Conservation (phyloP, 1,140 invertebrate species). For the Euschistus heros region DNA sequence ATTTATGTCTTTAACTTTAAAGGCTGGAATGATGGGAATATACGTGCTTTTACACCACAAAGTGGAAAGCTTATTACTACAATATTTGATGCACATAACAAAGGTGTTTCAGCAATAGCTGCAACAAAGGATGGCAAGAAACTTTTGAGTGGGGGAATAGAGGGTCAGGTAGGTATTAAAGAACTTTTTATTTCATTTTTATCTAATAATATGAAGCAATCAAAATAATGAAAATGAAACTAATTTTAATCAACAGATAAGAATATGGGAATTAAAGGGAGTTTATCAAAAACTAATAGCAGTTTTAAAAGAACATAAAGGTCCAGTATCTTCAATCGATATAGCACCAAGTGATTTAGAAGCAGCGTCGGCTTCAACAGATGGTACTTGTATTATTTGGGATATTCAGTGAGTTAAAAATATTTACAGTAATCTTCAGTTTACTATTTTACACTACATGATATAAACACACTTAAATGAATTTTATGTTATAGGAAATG, state of each 20-base stretch:
- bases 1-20: conserved; percentile 25
- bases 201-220: neutral
- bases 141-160: conserved; percentile 75
- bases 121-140: conserved; percentile 57
- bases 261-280: conserved; percentile 59
- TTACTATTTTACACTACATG: no score
- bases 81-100: conserved; percentile 76
- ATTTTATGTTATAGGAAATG: conserved; percentile 43
- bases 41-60: conserved; percentile 72
- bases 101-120: conserved; percentile 68
- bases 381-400: conserved; percentile 89
- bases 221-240: conserved; percentile 3
- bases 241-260: conserved; percentile 42
- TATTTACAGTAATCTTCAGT: neutral
- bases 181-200: neutral
- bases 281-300: conserved; percentile 49
- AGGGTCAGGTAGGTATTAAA: conserved; percentile 54
- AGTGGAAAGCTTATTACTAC: conserved; percentile 65
- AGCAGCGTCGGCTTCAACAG: conserved; percentile 74
- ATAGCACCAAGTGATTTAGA: conserved; percentile 63
- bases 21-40: conserved; percentile 81
- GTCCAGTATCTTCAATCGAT: conserved; percentile 68
- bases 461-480: no score
- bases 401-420: conserved; percentile 49
- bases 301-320: conserved; percentile 80